phyloP scores from a whole-genome alignment of 2,113 vertebrate species.

The Zingel zingel region DNA sequence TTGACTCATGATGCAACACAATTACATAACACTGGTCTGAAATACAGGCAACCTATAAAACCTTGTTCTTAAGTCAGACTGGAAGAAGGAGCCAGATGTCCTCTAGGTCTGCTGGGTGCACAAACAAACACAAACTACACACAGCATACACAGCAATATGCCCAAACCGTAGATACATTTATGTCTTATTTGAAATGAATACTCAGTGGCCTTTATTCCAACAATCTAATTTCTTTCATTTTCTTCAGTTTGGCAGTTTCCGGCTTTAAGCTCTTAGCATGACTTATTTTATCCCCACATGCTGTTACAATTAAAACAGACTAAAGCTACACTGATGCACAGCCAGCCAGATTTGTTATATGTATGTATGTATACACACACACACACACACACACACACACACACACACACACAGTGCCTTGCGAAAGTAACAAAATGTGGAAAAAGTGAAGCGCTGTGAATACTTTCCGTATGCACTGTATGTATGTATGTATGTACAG shows the following conservation, averaged over 20 bases:
- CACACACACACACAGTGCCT: too few species aligned
- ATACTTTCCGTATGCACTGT: too few species aligned
- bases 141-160: not conserved
- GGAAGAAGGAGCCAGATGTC: constrained; percentile 39
- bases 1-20: constrained; percentile 47
- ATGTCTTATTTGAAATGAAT: not conserved
- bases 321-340: not conserved
- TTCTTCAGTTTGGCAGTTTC: not conserved
- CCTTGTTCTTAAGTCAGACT: constrained; percentile 33
- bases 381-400: too few species aligned
- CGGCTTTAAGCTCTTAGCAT: not conserved
- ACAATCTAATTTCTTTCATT: not conserved
- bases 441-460: too few species aligned
- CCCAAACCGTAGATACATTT: constrained; percentile 1
- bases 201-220: not conserved
- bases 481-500: too few species aligned
- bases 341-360: not conserved
- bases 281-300: constrained; percentile 26
- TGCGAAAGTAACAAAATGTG: too few species aligned
- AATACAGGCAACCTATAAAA: constrained; percentile 37
- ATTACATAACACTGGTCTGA: constrained; percentile 31
- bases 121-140: not conserved
- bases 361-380: too few species aligned
- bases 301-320: constrained; percentile 18
- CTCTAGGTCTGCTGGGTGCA: not conserved